phyloP scores from a whole-genome alignment of 2,888 invertebrate genomes.

The Gasteruption jaculator region DNA sequence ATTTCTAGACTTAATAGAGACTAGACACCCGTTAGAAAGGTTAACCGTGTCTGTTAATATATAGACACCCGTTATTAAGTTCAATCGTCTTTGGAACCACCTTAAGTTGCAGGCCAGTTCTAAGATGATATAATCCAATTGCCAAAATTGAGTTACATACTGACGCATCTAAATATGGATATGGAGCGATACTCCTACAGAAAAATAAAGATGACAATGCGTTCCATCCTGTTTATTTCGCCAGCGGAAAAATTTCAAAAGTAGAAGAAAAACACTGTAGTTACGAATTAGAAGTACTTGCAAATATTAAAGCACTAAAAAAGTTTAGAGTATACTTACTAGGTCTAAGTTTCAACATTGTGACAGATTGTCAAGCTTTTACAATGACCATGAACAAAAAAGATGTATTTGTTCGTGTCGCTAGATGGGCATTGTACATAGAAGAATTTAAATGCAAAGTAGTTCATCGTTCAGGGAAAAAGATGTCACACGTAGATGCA shows the following conservation, averaged over 20 bases:
- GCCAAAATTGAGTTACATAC: conserved; percentile 23
- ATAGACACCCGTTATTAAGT: conserved; percentile 29
- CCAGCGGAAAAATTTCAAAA: conserved; percentile 28
- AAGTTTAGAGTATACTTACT: conserved; percentile 26
- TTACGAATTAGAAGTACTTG: conserved; percentile 28
- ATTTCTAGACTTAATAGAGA: conserved; percentile 25
- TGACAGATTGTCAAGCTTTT: conserved; percentile 27
- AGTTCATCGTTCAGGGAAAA: conserved; percentile 25
- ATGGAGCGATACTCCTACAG: conserved; percentile 31
- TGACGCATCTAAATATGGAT: conserved; percentile 24
- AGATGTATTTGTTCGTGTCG: conserved; percentile 23
- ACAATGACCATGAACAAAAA: conserved; percentile 19
- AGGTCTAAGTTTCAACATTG: conserved; percentile 27
- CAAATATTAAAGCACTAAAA: conserved; percentile 29
- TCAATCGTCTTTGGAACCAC: conserved; percentile 22
- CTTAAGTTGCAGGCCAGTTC: conserved; percentile 17
- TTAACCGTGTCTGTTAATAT: conserved; percentile 23
- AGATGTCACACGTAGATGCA: conserved; percentile 29
- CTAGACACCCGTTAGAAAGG: conserved; percentile 27
- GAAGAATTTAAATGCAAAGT: conserved; percentile 26
- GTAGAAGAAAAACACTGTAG: conserved; percentile 29
- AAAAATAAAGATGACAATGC: conserved; percentile 20
- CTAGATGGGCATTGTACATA: conserved; percentile 25
- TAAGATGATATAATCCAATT: conserved; percentile 16
- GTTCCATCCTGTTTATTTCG: conserved; percentile 28